Percentiles rank a stretch among this genome's conserved stretches.
phyloP scores from a whole-genome alignment of 1,140 invertebrate genomes.

The Megalopta genalis region DNA sequence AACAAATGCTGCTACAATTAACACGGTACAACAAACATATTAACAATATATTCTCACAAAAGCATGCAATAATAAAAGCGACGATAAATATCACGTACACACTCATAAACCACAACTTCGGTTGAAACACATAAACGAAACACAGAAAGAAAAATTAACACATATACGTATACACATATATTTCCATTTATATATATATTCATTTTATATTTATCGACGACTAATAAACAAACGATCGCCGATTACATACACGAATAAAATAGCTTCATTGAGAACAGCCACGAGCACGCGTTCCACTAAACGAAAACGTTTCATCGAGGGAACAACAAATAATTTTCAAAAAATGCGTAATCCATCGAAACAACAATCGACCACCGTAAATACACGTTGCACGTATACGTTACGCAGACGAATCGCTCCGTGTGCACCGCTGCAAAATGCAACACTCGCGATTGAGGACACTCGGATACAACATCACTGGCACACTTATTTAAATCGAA shows the following conservation, averaged over 20 bases:
- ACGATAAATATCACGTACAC: no score
- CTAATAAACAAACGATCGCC: not conserved
- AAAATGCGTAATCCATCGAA: not conserved
- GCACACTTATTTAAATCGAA: slow-evolving; percentile 5
- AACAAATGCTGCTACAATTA: not conserved
- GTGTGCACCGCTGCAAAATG: slow-evolving; percentile 3
- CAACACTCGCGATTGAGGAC: slow-evolving; percentile 7
- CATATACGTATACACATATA: no score
- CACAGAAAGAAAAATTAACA: no score
- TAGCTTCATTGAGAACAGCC: no score
- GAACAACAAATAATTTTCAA: not conserved
- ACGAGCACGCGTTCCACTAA: no score
- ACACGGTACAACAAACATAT: not conserved
- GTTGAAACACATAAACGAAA: no score
- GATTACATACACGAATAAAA: not conserved
- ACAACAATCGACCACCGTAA: not conserved
- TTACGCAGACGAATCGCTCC: not conserved
- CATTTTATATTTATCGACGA: not conserved
- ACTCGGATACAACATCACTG: slow-evolving; percentile 3
- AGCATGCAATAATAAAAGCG: no score
- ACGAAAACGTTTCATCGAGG: no score
- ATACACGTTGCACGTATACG: not conserved
- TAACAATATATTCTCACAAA: no score
- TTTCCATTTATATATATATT: no score
- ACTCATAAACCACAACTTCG: no score